Base-by-base conservation (phyloP, 1,140 invertebrate genomes). In the Adoxophyes honmai region DNA sequence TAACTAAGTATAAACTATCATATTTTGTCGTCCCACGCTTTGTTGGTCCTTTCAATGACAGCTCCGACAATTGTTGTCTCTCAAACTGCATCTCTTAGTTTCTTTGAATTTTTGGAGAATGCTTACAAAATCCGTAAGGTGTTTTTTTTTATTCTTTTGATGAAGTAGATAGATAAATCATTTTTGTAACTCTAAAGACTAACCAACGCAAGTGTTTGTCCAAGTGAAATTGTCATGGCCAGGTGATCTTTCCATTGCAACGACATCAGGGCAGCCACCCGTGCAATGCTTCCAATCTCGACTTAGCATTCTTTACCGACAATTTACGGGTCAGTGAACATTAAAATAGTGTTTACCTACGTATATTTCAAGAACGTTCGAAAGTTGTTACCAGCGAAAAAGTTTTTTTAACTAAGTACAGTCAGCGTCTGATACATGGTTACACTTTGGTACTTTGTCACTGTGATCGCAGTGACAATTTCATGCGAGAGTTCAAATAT, bases 61-160 rank as follows among this genome's bases (percentile, higher is more conserved):
- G 42, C 28, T 48, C 21, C 42, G 21, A 48, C 42, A 48, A 48
- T 48, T 48, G 42, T 48, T 48, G 42, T 48, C 42, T 18, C 42
- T 48, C 42, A 48, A 18, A 48, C 18, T 28, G 42, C 42, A 48
- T 48, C 42, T 21, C 21, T 16, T 28, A 28, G 18, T 10, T 48
- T 48, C 42, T 48, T 48, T 33, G 42, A 21, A 48, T 21, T 48
- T 48, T 18, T 21, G 42, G 39, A 16, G 39, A 44, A 44, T 48
- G 4, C 42, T 48, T 48, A 21, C 42, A 28, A 48, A 48, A 18
- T 8, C 11, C 21, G 42, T 48, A 48, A 48, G 16, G n/a, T 36
- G 8, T 4, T 33, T 6, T 48, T 21, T 48, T 48, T 48, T 48
- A 48, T 33, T 9, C n/a, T 48, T 48, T 48, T 33, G 42, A 48